A percentile compares a stretch with the other conserved stretches of the same genome.
Conservation (phyloP, 2,888 invertebrate genomes). For the Lydus trimaculatus region DNA sequence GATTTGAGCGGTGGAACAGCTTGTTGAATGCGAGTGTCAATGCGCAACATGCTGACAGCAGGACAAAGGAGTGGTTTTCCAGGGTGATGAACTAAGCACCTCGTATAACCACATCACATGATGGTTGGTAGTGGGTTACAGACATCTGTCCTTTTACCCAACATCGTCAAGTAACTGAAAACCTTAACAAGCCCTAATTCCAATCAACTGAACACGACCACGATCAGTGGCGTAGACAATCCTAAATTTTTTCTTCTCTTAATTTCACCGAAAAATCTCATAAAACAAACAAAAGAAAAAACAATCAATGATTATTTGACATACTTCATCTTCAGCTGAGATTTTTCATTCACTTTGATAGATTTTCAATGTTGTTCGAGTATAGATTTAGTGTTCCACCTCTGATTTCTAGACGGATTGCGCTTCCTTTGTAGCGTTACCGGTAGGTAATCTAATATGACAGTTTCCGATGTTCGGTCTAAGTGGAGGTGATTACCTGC, state of each 20-base stretch:
- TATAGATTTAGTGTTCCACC: neutral
- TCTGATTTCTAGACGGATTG: neutral
- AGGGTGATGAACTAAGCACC: conserved; percentile 60
- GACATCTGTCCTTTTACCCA: conserved; percentile 25
- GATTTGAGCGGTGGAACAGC: conserved; percentile 50
- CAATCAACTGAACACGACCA: conserved; percentile 1
- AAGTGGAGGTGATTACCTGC: conserved; percentile 34
- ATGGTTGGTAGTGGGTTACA: conserved; percentile 20
- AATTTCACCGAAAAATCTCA: neutral
- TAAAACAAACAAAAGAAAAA: neutral
- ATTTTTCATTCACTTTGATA: neutral
- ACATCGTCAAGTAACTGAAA: conserved; percentile 10
- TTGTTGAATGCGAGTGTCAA: conserved; percentile 57
- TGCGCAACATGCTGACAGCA: conserved; percentile 57
- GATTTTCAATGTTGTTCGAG: neutral
- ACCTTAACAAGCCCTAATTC: conserved; percentile 14
- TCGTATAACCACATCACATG: conserved; percentile 55
- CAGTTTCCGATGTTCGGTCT: conserved; percentile 38
- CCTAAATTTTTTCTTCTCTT: too few species aligned
- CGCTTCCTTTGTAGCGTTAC: neutral
- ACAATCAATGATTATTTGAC: neutral
- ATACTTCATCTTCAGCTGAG: too few species aligned
- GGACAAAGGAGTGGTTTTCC: conserved; percentile 60
- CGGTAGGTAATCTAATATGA: conserved; percentile 42
- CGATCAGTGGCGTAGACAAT: neutral